Base-by-base conservation (phyloP, 1,140 invertebrate genomes). In the Euura lappo region DNA sequence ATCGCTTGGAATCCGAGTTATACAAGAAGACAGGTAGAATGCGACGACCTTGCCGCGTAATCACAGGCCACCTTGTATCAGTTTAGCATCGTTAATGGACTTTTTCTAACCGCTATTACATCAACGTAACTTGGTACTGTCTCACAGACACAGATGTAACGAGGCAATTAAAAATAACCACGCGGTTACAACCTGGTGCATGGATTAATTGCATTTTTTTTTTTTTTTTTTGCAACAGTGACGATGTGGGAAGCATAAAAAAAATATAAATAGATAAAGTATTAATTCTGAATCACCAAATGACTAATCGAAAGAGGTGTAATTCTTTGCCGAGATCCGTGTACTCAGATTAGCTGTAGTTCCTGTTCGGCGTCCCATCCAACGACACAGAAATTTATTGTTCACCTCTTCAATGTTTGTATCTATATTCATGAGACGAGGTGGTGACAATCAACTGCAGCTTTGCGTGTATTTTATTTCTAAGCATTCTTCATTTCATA, bases 21-120 rank as follows among this genome's bases (percentile, higher is more conserved):
- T 28, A 28, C 28, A 28, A 28, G 28, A 28, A 28, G 28, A 28
- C 28, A 28, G 28, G 28, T 28, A 28, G 28, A 28, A 28, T 28
- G 28, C 51, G 51, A 60, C 51, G 51, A 60, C 51, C 51, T 60
- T 60, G 8, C 10, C 8, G 8, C 51, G 51, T 60, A 60, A 60
- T 60, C 51, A 60, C 51, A 60, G 51, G 51, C 51, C 51, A 60
- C 51, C 51, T 60, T 60, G 51, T 60, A 60, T 60, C 51, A 60
- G 51, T 60, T 60, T 60, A 60, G 6, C 51, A 60, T 60, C 51
- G 51, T 60, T 60, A 60, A 60, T 60, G 51, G 51, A 60, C 51
- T 60, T 60, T 60, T 60, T 60, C 3, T 60, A 60, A 60, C 8
- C 51, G 51, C 13, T 60, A n/a, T 60, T 60, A 60, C 51, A 60